phyloP scores from a whole-genome alignment of 2,113 vertebrate species.

The Oreochromis tanganicae region DNA sequence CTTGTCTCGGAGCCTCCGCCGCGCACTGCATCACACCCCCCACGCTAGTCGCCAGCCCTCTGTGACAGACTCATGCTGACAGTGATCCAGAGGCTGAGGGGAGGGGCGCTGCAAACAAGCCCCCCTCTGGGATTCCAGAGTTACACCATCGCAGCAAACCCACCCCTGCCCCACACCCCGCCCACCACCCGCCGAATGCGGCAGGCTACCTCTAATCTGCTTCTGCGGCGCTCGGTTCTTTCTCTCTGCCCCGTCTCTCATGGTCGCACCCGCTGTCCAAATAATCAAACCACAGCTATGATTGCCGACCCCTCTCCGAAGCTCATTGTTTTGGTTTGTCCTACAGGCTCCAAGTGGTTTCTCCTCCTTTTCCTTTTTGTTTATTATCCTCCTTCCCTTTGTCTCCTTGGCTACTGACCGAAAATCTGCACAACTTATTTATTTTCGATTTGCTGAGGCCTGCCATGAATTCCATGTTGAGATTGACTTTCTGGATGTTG shows the following conservation, averaged over 20 bases:
- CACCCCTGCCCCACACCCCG: background rate
- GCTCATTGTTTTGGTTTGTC: constrained; percentile 23
- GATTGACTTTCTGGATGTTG: constrained; percentile 15
- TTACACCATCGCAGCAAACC: constrained; percentile 6
- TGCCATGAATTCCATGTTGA: background rate
- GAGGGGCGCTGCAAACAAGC: constrained; percentile 24
- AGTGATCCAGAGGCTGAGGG: constrained; percentile 29
- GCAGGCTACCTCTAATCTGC: constrained; percentile 22
- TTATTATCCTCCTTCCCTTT: background rate
- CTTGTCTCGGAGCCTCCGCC: background rate
- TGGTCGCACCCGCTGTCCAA: constrained; percentile 36
- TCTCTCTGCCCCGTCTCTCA: background rate
- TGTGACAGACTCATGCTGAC: constrained; percentile 42
- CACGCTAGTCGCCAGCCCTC: background rate
- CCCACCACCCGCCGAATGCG: background rate
- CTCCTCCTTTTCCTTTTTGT: background rate
- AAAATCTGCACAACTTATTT: constrained; percentile 25
- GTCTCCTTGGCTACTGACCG: background rate
- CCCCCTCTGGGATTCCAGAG: background rate
- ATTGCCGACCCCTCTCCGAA: background rate
- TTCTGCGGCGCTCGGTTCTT: constrained; percentile 7
- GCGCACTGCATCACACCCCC: background rate
- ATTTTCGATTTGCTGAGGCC: background rate
- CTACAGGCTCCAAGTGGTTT: constrained; percentile 4
- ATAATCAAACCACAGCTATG: constrained; percentile 26